Evolutionary conservation across 2,888 invertebrate species (phyloP), one percentile per base, ranked within the genome.

Genomic region (Acleris emargana): DNA sequence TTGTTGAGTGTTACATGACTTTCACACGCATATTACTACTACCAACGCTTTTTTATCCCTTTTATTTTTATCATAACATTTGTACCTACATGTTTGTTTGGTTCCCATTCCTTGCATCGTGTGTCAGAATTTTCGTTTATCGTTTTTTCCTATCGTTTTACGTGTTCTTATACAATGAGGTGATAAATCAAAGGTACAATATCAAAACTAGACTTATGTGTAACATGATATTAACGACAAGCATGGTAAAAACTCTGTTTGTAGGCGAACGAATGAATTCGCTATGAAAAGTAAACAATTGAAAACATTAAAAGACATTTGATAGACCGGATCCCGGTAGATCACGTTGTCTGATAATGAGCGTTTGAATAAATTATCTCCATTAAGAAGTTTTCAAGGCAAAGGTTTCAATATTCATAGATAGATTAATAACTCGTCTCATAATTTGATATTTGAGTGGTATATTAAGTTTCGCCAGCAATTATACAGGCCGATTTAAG

Each of bases 401-500:
- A 52, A 60, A 52, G 28, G 17, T 52, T 52, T 60, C 60, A 43
- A 52, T 45, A 52, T 58, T 58, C 58, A 58, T 58, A 58, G 49
- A 49, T 58, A 18, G 49, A 45, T 38, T 38, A 47, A 42, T 17
- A 5, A 4, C 45, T 52, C 52, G 43, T 28, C 52, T 52, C 52
- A 52, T 28, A 60, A 25, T 52, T 60, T 52, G 52, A 52, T 60
- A 60, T 51, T 17, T 52, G 49, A 28, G 49, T 25, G 38, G 49
- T 64, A n/a, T n/a, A 64, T 60, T 54, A 55, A 32, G 38, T 64
- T 17, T 47, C 64, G 54, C 2, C 22, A 38, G 28, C 28, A 50
- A 28, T 58, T 58, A 58, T 50, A n/a, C 32, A 64, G 51, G 28
- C 49, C 58, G 49, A 64, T 50, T 43, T 54, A 59, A 64, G 64